A percentile compares a stretch with the other conserved stretches of the same genome.
phyloP scores from a whole-genome alignment of 2,113 vertebrate genomes.

The Galbula dea region DNA sequence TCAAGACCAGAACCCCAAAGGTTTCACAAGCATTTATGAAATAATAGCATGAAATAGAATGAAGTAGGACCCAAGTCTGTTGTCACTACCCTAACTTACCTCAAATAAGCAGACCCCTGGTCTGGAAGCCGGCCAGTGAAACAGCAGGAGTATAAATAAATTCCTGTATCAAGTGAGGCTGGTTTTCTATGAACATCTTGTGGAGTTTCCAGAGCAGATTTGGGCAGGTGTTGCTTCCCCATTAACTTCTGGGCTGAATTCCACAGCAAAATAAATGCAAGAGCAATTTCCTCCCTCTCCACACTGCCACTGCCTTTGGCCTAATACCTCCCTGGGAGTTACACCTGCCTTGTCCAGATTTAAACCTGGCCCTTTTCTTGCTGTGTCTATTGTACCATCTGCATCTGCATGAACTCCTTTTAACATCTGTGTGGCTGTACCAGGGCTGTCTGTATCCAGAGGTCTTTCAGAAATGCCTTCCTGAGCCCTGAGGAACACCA shows the following conservation, averaged over 20 bases:
- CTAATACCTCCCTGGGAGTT: background rate
- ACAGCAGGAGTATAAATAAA: background rate
- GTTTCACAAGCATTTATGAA: background rate
- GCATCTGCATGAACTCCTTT: background rate
- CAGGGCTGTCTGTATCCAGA: background rate
- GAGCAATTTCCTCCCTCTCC: background rate
- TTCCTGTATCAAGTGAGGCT: background rate
- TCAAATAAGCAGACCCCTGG: background rate
- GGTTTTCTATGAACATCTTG: background rate
- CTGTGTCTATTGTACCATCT: background rate
- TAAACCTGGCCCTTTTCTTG: background rate
- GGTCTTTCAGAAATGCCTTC: background rate
- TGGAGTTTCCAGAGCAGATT: background rate
- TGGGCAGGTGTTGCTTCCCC: background rate
- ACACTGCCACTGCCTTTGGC: background rate
- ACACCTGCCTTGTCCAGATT: background rate
- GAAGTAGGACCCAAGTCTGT: background rate
- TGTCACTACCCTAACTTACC: background rate
- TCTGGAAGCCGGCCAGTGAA: background rate
- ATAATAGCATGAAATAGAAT: background rate
- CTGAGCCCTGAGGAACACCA: background rate
- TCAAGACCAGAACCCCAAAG: background rate
- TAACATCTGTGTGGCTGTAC: background rate
- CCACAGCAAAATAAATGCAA: background rate
- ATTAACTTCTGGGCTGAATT: slow-evolving; percentile 17